These are phyloP conservation scores for Microplitis manilae DNA, from an alignment of 2,888 invertebrate genomes.

Conservation along the genomic window DNA sequence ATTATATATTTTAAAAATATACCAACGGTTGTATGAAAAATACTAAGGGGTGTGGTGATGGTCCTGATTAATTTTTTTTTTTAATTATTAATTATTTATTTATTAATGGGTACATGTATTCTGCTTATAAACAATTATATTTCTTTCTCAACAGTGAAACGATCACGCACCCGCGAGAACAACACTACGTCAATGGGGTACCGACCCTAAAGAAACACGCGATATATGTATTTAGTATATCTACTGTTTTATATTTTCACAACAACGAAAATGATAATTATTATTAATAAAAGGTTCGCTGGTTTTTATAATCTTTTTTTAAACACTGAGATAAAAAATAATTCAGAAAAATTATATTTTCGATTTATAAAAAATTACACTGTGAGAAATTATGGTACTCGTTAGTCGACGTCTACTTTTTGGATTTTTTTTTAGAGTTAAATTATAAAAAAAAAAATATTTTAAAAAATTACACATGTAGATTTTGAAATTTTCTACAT, in stretches of 20 bases:
- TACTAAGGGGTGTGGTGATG: constrained; percentile 51
- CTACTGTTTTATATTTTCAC: background rate
- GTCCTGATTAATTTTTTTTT: constrained; percentile 40
- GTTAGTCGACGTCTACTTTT: too few species aligned
- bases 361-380: too few species aligned
- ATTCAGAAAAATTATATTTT: too few species aligned
- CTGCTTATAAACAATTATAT: constrained; percentile 46
- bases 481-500: too few species aligned
- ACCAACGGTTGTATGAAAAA: constrained; percentile 23
- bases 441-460: too few species aligned
- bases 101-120: constrained; percentile 16
- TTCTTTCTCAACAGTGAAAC: constrained; percentile 77
- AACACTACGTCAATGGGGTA: constrained; percentile 70
- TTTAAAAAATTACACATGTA: too few species aligned
- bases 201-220: constrained; percentile 66
- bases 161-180: constrained; percentile 83
- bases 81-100: constrained; percentile 20
- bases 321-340: constrained; percentile 3
- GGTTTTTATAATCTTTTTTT: constrained; percentile 51
- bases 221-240: constrained; percentile 50
- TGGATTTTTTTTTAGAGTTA: too few species aligned
- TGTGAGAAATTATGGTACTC: too few species aligned
- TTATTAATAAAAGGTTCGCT: constrained; percentile 60
- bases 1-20: background rate
- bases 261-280: background rate